A percentile compares a stretch with the other conserved stretches of the same genome.
phyloP scores from a whole-genome alignment of 2,888 invertebrate genomes.

The Megastigmus dorsalis region DNA sequence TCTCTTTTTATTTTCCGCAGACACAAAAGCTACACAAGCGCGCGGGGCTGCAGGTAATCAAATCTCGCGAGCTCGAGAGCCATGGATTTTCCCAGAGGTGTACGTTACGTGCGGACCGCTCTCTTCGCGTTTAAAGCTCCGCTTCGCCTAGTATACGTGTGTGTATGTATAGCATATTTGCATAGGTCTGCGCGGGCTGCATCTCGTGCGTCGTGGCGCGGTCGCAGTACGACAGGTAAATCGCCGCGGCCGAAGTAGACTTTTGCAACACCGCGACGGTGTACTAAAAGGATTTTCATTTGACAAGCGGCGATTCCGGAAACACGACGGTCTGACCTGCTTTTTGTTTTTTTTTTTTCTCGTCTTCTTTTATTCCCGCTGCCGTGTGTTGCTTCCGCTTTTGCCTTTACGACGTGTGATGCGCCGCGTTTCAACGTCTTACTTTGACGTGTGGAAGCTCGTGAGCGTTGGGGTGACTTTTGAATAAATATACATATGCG shows the following conservation, averaged over 20 bases:
- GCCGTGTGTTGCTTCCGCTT: too few species aligned
- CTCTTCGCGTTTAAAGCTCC: slow-evolving; percentile 34
- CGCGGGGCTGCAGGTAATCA: slow-evolving; percentile 19
- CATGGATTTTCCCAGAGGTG: slow-evolving; percentile 66
- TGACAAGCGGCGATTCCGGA: slow-evolving; percentile 61
- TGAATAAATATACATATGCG: too few species aligned
- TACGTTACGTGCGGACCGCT: slow-evolving; percentile 63
- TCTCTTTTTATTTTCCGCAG: background rate
- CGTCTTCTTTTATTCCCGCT: too few species aligned
- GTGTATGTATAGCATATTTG: too few species aligned
- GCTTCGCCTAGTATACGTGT: background rate
- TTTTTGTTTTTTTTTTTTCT: background rate
- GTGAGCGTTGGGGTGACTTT: too few species aligned
- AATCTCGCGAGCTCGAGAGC: slow-evolving; percentile 35
- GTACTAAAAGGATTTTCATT: slow-evolving; percentile 61
- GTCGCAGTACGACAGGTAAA: background rate
- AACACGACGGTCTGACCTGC: slow-evolving; percentile 50
- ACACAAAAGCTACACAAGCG: background rate
- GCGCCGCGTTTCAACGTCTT: background rate
- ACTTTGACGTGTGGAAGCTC: background rate
- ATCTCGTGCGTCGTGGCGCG: background rate
- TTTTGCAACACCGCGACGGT: slow-evolving; percentile 1
- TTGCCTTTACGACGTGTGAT: slow-evolving; percentile 5
- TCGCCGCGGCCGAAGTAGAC: background rate
- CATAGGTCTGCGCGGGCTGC: slow-evolving; percentile 15